These are phyloP conservation scores for Tenodera sinensis DNA, from an alignment of 2,888 invertebrate species.

Conservation along the genomic window DNA sequence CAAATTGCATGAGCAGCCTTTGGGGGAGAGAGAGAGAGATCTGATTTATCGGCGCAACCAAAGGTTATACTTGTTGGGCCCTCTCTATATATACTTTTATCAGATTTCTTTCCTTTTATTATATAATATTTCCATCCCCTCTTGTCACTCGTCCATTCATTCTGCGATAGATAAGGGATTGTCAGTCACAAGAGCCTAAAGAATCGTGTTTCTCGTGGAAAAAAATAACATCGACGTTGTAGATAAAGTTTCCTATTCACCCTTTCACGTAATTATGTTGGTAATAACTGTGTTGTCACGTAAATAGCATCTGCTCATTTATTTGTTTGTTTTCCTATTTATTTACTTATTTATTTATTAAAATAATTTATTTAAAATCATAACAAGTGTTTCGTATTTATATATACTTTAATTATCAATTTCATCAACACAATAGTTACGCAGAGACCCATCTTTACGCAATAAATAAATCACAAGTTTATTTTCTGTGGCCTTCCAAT, in stretches of 20 bases:
- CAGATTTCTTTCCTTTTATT: not conserved
- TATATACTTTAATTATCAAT: too few relatives aligned
- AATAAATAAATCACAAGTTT: too few relatives aligned
- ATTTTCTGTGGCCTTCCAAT: too few relatives aligned
- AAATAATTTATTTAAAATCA: too few relatives aligned
- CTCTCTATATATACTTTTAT: not conserved
- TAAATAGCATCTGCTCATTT: too few relatives aligned
- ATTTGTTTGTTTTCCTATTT: too few relatives aligned
- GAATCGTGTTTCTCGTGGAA: not conserved
- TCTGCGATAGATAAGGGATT: not conserved
- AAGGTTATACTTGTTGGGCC: not conserved
- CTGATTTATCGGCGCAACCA: constrained; percentile 5
- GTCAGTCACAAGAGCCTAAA: not conserved
- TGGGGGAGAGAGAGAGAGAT: not conserved
- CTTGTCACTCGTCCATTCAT: not conserved
- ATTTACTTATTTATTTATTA: too few relatives aligned
- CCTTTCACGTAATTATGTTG: not conserved
- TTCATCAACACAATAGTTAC: too few relatives aligned
- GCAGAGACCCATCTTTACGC: too few relatives aligned
- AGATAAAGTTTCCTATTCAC: not conserved
- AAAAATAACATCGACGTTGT: not conserved
- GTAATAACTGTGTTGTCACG: too few relatives aligned
- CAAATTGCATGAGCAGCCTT: constrained; percentile 25
- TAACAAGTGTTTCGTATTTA: too few relatives aligned
- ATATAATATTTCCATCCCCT: not conserved